Evolutionary conservation across 2,797 vertebrate genomes (phyloP).

Genomic region (Tapirus indicus): DNA sequence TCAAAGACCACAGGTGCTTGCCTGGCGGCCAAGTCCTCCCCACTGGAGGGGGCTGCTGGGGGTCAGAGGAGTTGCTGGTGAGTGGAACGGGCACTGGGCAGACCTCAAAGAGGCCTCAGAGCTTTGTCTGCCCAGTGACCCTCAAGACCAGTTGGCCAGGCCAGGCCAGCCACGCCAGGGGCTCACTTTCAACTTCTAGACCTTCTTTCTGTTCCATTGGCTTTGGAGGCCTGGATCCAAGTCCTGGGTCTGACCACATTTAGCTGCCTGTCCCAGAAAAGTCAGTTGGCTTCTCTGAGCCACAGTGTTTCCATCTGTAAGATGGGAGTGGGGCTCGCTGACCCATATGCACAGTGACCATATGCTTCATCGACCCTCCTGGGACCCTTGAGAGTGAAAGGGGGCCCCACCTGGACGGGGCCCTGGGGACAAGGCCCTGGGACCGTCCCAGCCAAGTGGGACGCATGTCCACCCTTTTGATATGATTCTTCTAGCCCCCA

Average conservation of each 20-base stretch:
- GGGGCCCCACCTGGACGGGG: too few species aligned
- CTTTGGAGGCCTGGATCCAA: neutral
- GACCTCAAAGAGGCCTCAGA: neutral
- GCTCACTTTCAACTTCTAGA: neutral
- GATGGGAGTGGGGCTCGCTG: neutral
- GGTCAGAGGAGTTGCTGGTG: neutral
- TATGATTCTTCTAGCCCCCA: neutral
- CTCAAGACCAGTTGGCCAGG: neutral
- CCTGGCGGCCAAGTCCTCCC: neutral
- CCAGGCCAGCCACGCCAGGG: accelerated
- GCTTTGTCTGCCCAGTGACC: neutral
- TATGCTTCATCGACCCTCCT: neutral
- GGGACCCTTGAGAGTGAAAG: neutral
- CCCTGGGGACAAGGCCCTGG: too few species aligned
- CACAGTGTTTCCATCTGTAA: neutral
- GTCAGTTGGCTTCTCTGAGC: neutral
- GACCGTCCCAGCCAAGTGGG: too few species aligned
- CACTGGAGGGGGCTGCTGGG: accelerated
- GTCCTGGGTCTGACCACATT: neutral
- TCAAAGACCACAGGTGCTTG: neutral
- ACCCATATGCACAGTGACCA: accelerated
- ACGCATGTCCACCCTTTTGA: accelerated
- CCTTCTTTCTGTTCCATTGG: neutral
- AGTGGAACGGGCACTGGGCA: neutral
- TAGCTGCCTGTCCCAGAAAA: neutral